Conservation (phyloP, 2,888 invertebrate genomes). For the Magallana nippona region DNA sequence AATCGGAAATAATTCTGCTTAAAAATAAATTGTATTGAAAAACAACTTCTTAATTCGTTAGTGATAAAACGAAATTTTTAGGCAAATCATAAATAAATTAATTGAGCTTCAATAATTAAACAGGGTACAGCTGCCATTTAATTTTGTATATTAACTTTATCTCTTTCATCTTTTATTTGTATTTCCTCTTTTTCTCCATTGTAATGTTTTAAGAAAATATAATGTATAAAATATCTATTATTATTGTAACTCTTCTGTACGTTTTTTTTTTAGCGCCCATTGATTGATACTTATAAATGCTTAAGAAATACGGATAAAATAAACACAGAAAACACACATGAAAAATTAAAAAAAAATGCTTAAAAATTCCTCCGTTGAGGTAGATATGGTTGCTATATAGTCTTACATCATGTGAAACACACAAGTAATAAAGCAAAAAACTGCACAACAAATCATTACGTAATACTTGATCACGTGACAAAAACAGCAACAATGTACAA, state of each 20-base stretch:
- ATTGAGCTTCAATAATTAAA: background rate
- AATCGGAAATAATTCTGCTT: too few species aligned
- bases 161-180: constrained; percentile 1
- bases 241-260: constrained; percentile 28
- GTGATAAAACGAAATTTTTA: too few species aligned
- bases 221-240: constrained; percentile 27
- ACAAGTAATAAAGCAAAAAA: constrained; percentile 10
- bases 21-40: too few species aligned
- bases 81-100: too few species aligned
- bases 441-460: background rate
- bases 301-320: constrained; percentile 12
- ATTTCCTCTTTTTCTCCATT: constrained; percentile 1
- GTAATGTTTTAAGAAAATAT: constrained; percentile 6
- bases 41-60: too few species aligned
- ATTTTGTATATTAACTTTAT: constrained; percentile 3
- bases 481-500: constrained; percentile 16
- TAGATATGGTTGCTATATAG: constrained; percentile 33
- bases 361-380: background rate
- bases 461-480: background rate
- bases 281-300: background rate
- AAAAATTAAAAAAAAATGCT: background rate
- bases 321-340: constrained; percentile 3
- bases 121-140: constrained; percentile 31
- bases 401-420: constrained; percentile 35
- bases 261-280: constrained; percentile 2